Evolutionary conservation across 2,888 invertebrate species (phyloP).

Genomic region (Apantesis nais): DNA sequence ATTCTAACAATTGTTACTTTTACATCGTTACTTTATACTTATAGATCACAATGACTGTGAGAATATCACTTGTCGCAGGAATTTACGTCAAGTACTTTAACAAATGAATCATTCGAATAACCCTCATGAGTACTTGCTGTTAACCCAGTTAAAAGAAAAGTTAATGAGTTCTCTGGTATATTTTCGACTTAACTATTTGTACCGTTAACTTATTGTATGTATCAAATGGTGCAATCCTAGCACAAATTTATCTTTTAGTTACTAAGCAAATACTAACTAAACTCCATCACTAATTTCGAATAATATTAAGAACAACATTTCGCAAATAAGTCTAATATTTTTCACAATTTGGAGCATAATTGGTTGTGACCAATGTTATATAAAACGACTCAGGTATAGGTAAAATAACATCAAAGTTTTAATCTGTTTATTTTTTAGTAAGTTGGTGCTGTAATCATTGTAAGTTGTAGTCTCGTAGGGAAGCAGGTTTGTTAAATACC

Average conservation of each 20-base stretch:
- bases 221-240: background rate
- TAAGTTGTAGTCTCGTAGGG: too few species aligned
- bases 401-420: too few species aligned
- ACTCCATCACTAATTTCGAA: too few species aligned
- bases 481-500: too few species aligned
- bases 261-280: background rate
- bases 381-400: too few species aligned
- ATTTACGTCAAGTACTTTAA: slow-evolving; percentile 20
- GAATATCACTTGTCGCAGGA: slow-evolving; percentile 7
- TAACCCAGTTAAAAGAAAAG: slow-evolving; percentile 23
- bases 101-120: slow-evolving; percentile 29
- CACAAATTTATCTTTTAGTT: background rate
- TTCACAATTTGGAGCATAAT: too few species aligned
- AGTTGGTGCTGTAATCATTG: too few species aligned
- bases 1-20: background rate
- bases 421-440: too few species aligned
- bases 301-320: too few species aligned
- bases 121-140: slow-evolving; percentile 16
- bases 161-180: background rate
- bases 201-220: background rate
- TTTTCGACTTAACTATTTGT: background rate
- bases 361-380: background rate
- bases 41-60: background rate
- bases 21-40: background rate
- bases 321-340: too few species aligned